Evolutionary conservation across 2,797 vertebrate species (phyloP), one percentile per base, ranked within the genome.

Genomic region (Hemibagrus guttatus): DNA sequence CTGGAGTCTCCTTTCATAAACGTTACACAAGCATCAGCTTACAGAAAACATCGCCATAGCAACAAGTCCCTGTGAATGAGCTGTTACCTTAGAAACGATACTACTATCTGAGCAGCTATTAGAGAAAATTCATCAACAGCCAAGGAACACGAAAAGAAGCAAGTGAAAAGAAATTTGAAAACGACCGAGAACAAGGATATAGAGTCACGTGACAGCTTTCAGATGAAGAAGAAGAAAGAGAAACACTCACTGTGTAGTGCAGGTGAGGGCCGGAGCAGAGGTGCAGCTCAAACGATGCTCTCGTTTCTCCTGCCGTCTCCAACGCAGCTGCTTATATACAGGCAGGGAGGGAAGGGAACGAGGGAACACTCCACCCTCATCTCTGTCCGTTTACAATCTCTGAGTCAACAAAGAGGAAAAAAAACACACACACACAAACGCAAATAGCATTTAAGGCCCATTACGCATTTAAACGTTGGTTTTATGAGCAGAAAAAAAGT

Each of bases 231-330:
- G 21, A 42, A 11, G 3, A 66, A 49, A 11, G 23, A 63, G 14
- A 21, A 12, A 1, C 6, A 90, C 89, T 90, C 71, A 88, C 89
- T 71, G 59, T 89, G 75, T 86, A 83, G 59, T 85, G 85, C 71
- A 69, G 21, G 31, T 59, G 81, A 31, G 49, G 79, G 42, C 49
- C 46, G 71, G 63, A 68, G 80, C 28, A 52, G 85, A 69, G 80
- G 81, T 88, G 85, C 81, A 66, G 84, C 23, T 85, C n/a, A 39
- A 21, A 52, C 7, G 84, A 1, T 26, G 84, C 72, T 78, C 42
- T 85, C 17, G 58, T 64, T 76, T 75, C n/a, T 85, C 72, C 42
- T 76, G 42, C 46, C 8, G 16, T 31, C 42, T 46, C 39, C 0
- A 12, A 66, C 1, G 42, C 71, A 14, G 59, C 59, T 64, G 59